Evolutionary conservation across 1,140 invertebrate genomes (phyloP).

Genomic region (Papilio xuthus): DNA sequence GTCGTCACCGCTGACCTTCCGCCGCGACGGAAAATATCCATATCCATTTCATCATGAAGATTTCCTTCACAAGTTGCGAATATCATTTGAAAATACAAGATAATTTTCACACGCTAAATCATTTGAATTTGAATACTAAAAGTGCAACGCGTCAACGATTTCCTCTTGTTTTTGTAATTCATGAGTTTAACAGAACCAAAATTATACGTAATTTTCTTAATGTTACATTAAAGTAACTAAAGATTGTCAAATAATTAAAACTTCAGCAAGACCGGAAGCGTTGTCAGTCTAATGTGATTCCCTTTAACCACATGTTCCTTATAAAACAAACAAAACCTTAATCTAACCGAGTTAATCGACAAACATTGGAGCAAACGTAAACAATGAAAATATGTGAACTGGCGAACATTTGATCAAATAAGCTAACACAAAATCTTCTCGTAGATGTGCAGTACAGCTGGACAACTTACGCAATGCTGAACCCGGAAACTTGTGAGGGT

Average conservation of each 20-base stretch:
- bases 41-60: conserved; percentile 18
- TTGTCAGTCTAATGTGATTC: not conserved
- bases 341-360: conserved; percentile 18
- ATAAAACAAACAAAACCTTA: conserved; percentile 19
- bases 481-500: not conserved
- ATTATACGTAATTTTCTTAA: too few relatives aligned
- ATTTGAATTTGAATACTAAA: not conserved
- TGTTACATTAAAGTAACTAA: too few relatives aligned
- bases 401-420: conserved; percentile 26
- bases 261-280: not conserved
- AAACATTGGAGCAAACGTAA: conserved; percentile 14
- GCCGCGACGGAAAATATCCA: not conserved
- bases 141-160: not conserved
- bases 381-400: conserved; percentile 21
- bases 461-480: not conserved
- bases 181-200: not conserved
- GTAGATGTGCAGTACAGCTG: not conserved
- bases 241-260: not conserved
- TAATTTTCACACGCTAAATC: conserved; percentile 1
- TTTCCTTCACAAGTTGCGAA: conserved; percentile 6
- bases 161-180: not conserved
- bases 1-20: conserved; percentile 10
- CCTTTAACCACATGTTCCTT: conserved; percentile 1
- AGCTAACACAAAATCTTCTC: conserved; percentile 6
- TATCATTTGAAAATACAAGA: not conserved